Evolutionary conservation across 2,888 invertebrate species (phyloP).

Genomic region (Mycalesis mineus): DNA sequence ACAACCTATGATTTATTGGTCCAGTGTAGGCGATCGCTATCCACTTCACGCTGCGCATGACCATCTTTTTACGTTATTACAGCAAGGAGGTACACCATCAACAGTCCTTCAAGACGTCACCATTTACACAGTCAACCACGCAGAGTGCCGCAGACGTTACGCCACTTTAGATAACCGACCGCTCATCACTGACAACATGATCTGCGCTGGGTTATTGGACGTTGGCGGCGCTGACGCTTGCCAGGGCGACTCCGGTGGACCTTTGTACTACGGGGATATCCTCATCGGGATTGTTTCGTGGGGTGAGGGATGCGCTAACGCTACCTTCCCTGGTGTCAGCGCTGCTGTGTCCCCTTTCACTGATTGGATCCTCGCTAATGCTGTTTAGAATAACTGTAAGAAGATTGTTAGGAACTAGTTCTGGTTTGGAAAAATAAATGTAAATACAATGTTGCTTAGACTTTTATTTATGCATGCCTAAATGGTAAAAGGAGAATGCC

Average conservation of each 20-base stretch:
- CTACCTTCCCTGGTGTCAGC: conserved; percentile 66
- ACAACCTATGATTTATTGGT: too few relatives aligned
- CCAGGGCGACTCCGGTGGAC: conserved; percentile 73
- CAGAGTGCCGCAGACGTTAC: conserved; percentile 43
- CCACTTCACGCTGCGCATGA: too few relatives aligned
- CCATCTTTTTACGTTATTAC: conserved; percentile 19
- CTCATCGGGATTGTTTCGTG: conserved; percentile 69
- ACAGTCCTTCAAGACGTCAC: conserved; percentile 36
- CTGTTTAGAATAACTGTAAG: conserved; percentile 17
- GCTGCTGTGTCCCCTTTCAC: conserved; percentile 52
- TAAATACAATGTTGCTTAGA: too few relatives aligned
- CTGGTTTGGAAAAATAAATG: too few relatives aligned
- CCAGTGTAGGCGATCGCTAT: too few relatives aligned
- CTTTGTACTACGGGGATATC: conserved; percentile 52
- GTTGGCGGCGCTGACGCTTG: conserved; percentile 50
- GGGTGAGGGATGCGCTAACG: conserved; percentile 66
- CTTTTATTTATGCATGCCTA: too few relatives aligned
- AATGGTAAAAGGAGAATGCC: too few relatives aligned
- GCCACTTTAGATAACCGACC: conserved; percentile 4
- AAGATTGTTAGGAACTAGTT: too few relatives aligned
- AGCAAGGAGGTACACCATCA: conserved; percentile 37
- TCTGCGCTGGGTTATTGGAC: conserved; percentile 51
- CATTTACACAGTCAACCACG: conserved; percentile 45
- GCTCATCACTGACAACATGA: conserved; percentile 51
- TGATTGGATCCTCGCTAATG: conserved; percentile 43